phyloP scores from a whole-genome alignment of 2,888 invertebrate genomes.

The Caenorhabditis virilis region DNA sequence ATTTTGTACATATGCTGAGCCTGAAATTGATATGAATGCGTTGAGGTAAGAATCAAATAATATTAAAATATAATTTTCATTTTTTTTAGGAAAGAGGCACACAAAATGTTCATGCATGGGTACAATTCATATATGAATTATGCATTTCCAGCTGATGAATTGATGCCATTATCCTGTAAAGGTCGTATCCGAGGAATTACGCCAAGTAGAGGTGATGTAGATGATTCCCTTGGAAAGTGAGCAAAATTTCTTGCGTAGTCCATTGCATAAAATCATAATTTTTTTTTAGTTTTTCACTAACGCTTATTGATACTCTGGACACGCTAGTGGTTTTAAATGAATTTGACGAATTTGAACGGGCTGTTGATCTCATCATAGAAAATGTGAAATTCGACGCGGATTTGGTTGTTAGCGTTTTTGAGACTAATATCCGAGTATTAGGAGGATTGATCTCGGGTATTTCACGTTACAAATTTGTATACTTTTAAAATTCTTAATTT shows the following conservation, averaged over 20 bases:
- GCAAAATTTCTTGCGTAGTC: slow-evolving; percentile 69
- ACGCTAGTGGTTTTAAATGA: slow-evolving; percentile 88
- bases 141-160: slow-evolving; percentile 96
- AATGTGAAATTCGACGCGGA: slow-evolving; percentile 91
- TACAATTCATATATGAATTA: slow-evolving; percentile 90
- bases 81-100: slow-evolving; percentile 73
- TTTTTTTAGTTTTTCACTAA: slow-evolving; percentile 84
- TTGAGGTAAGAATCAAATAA: too few relatives aligned
- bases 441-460: slow-evolving; percentile 76
- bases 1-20: too few relatives aligned
- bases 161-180: slow-evolving; percentile 93
- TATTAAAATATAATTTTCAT: too few relatives aligned
- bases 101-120: slow-evolving; percentile 95
- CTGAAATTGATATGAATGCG: too few relatives aligned
- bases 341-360: slow-evolving; percentile 89
- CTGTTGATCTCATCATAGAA: slow-evolving; percentile 82
- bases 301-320: slow-evolving; percentile 90
- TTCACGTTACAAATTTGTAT: not conserved
- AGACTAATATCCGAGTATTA: slow-evolving; percentile 95
- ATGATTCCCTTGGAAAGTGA: slow-evolving; percentile 95
- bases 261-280: not conserved
- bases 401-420: slow-evolving; percentile 93
- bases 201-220: slow-evolving; percentile 90
- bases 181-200: slow-evolving; percentile 88
- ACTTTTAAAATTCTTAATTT: not conserved